Percentiles rank a stretch among this genome's conserved stretches.
phyloP scores from a whole-genome alignment of 2,797 vertebrate genomes.

The Remorina albescens region DNA sequence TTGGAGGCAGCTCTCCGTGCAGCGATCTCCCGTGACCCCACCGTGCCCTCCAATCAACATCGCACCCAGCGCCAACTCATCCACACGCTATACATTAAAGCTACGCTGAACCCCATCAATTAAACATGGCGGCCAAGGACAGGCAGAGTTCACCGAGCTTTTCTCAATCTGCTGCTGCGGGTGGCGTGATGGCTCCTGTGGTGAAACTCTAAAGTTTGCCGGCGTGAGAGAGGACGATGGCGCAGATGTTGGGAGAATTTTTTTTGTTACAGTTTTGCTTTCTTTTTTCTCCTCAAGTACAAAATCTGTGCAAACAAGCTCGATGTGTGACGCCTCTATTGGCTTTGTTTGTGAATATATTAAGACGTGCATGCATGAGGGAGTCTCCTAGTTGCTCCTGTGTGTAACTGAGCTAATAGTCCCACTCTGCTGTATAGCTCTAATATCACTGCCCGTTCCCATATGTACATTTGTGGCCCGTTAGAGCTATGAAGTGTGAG shows the following conservation, averaged over 20 bases:
- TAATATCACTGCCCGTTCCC: slow-evolving; percentile 8
- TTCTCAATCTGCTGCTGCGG: slow-evolving; percentile 14
- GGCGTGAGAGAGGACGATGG: slow-evolving; percentile 1
- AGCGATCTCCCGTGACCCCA: slow-evolving; percentile 52
- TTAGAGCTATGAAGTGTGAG: slow-evolving; percentile 42
- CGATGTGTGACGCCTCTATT: neutral
- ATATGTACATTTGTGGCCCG: slow-evolving; percentile 13
- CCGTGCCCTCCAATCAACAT: slow-evolving; percentile 50
- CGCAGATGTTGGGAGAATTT: neutral
- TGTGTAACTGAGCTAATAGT: neutral
- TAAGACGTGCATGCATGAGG: too few species aligned
- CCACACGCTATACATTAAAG: slow-evolving; percentile 72
- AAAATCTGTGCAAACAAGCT: neutral
- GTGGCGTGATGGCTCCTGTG: slow-evolving; percentile 25
- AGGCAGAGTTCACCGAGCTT: slow-evolving; percentile 73
- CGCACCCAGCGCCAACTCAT: slow-evolving; percentile 23
- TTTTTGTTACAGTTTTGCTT: neutral
- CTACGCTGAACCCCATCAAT: slow-evolving; percentile 69
- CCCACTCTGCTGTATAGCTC: neutral
- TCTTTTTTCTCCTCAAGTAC: neutral
- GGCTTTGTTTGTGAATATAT: neutral
- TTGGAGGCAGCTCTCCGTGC: slow-evolving; percentile 50
- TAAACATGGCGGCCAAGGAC: slow-evolving; percentile 76
- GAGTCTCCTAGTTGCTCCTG: neutral
- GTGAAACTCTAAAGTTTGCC: neutral